These are phyloP conservation scores for Athalia rosae DNA, from an alignment of 2,888 invertebrate genomes.

Conservation along the genomic window DNA sequence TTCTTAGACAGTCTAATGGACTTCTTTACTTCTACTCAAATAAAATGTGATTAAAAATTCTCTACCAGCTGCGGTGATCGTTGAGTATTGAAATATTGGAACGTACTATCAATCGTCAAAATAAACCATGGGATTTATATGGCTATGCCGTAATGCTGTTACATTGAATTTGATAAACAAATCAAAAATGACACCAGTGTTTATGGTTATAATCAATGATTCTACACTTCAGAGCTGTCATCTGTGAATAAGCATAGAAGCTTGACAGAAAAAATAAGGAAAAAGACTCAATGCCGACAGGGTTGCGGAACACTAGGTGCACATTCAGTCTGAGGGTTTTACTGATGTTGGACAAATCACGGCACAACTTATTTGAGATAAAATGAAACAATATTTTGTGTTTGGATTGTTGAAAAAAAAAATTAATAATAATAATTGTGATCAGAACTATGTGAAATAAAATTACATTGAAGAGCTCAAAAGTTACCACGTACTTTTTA, in stretches of 20 bases:
- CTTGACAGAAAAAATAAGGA: background rate
- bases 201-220: background rate
- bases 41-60: constrained; percentile 10
- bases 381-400: background rate
- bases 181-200: constrained; percentile 4
- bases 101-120: too few species aligned
- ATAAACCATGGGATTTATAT: background rate
- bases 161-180: constrained; percentile 22
- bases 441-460: background rate
- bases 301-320: background rate
- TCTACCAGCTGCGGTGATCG: background rate
- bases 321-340: too few species aligned
- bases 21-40: background rate
- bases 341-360: too few species aligned
- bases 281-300: background rate
- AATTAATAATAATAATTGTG: background rate
- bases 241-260: constrained; percentile 3
- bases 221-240: constrained; percentile 7
- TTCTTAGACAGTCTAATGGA: background rate
- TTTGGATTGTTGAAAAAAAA: background rate
- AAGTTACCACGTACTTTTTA: constrained; percentile 4
- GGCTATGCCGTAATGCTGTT: constrained; percentile 9
- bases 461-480: background rate
- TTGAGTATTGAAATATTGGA: background rate
- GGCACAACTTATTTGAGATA: too few species aligned